Evolutionary conservation across 2,888 invertebrate species (phyloP), one percentile per base, ranked within the genome.

Genomic region (Parnassius orleans): DNA sequence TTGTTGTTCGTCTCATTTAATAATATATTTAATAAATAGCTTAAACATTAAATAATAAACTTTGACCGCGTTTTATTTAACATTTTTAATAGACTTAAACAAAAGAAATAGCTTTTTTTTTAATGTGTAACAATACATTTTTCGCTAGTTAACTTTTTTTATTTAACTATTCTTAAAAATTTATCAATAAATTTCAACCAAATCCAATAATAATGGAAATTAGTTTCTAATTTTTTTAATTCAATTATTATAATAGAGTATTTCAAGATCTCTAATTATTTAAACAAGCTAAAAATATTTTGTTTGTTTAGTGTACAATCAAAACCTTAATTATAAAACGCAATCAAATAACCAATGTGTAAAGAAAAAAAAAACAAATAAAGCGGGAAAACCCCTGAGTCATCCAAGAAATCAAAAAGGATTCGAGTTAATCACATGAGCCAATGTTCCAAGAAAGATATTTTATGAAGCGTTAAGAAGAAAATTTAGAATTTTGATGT

Each of bases 1-100:
- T 63, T 63, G 63, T 63, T 63, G 58, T 63, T 63, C 63, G 63
- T 63, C 63, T 51, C 55, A 55, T 50, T 43, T 55, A 1, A 11
- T 58, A 43, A 57, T 14, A 41, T 53, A n/a, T 12, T 48, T 54
- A 53, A 2, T 53, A 47, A 62, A 43, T 54, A 53, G 53, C 44
- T 50, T 44, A 61, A 47, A 53, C 15, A 50, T 19, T 19, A 55
- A 44, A 52, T 44, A 50, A 46, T 12, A 53, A 24, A 19, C 11
- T 10, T 11, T 46, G 54, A 63, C 43, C 15, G 58, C 63, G 54
- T 48, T 58, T 47, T 46, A 59, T 55, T 58, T 54, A 10, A 33
- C 11, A 9, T 14, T 48, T 48, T 0, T 14, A 48, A 48, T 9
- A 46, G 5, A 46, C 11, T n/a, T n/a, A 3, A 46, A 33, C 3